Evolutionary conservation across 2,797 vertebrate genomes (phyloP), one percentile per base, ranked within the genome.

Genomic region (Scolopax rusticola): DNA sequence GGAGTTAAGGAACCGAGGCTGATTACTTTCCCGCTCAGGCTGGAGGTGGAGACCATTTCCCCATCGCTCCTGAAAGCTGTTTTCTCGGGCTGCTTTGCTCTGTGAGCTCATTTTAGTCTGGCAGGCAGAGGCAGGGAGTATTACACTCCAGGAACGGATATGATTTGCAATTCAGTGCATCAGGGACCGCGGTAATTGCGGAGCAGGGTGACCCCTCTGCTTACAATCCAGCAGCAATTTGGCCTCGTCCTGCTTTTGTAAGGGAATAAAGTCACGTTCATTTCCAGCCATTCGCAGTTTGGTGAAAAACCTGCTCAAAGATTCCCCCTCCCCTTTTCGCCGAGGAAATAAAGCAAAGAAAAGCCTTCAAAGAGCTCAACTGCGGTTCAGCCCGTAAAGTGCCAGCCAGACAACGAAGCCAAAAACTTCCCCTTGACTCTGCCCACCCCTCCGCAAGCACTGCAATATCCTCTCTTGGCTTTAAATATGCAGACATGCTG

Each of bases 161-260:
- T 33, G 74, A 91, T 78, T 93, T 89, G 84, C 88, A 95, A 95
- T 86, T 82, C 61, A 36, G 67, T 61, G 80, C 88, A 82, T 82
- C 78, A 45, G 76, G 67, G 67, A 74, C 32, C 15, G 5, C 0
- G 1, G 56, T 89, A 91, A 91, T 93, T 91, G 88, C 56, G 18
- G 88, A 89, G 71, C 88, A 56, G 80, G 71, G 80, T 93, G 88
- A 88, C 91, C 91, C 76, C 84, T 74, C 50, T 65, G 57, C 80
- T 91, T 59, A 74, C 67, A 82, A 93, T 89, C 65, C 67, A 41
- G 91, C 71, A 60, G 71, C 75, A 74, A 90, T 91, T 95, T 85
- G 47, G 40, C 80, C 76, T 23, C 17, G 33, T 53, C 76, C 80
- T 56, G 70, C 65, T 74, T 91, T 64, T 69, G 56, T 51, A 60